A percentile compares a stretch with the other conserved stretches of the same genome.
phyloP scores from a whole-genome alignment of 2,888 invertebrate species.

The Sminthurinus aureus region DNA sequence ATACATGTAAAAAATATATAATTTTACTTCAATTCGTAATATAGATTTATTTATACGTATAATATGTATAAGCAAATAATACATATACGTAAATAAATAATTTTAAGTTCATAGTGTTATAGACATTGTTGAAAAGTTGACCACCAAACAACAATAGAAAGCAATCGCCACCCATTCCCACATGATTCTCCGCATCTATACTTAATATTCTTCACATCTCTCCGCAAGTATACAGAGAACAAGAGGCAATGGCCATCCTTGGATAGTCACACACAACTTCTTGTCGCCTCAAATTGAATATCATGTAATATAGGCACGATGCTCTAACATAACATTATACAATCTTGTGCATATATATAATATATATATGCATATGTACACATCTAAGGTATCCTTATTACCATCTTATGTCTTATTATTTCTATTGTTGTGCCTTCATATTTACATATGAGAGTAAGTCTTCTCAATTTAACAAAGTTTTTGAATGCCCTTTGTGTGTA shows the following conservation, averaged over 20 bases:
- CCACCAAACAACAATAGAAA: constrained; percentile 9
- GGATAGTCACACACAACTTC: neutral
- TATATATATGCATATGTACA: too few relatives aligned
- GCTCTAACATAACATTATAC: too few relatives aligned
- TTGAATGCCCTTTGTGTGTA: too few relatives aligned
- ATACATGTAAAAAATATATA: neutral
- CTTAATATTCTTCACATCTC: constrained; percentile 30
- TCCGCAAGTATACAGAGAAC: neutral
- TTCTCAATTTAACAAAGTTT: too few relatives aligned
- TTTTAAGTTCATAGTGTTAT: neutral
- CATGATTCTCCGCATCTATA: constrained; percentile 32
- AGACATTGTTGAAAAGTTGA: constrained; percentile 5
- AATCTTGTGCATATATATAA: too few relatives aligned
- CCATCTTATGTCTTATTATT: too few relatives aligned
- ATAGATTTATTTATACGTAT: neutral
- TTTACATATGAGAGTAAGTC: too few relatives aligned
- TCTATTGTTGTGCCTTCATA: too few relatives aligned
- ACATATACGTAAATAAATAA: neutral
- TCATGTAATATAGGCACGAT: neutral
- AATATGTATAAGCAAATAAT: neutral
- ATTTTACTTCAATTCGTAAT: neutral
- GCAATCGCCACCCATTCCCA: constrained; percentile 29
- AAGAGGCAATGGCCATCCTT: constrained; percentile 13
- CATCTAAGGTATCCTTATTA: too few relatives aligned
- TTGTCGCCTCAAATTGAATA: constrained; percentile 1